phyloP scores from a whole-genome alignment of 2,888 invertebrate species.

The Plebejus melissa region DNA sequence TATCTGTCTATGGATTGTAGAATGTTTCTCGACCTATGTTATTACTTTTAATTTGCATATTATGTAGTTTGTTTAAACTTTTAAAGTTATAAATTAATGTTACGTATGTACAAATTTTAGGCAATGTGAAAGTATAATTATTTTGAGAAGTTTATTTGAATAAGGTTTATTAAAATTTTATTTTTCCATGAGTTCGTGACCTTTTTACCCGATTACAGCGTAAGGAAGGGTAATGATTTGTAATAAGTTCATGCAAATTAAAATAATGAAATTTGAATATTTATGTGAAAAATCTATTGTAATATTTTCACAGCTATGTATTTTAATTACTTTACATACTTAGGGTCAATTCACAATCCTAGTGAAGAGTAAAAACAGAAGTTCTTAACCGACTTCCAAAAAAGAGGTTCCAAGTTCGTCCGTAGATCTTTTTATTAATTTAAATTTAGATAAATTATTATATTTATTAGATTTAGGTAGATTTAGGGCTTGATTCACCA shows the following conservation, averaged over 20 bases:
- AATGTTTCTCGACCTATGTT: too few relatives aligned
- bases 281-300: conserved; percentile 5
- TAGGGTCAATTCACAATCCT: too few relatives aligned
- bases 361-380: too few relatives aligned
- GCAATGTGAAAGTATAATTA: not conserved
- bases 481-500: too few relatives aligned
- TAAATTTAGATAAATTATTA: too few relatives aligned
- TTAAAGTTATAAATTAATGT: not conserved
- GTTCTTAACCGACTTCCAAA: not conserved
- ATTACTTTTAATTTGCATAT: too few relatives aligned
- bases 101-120: not conserved
- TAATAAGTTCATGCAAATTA: conserved; percentile 1
- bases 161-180: not conserved
- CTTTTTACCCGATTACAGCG: not conserved
- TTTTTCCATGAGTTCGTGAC: not conserved
- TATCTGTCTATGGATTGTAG: too few relatives aligned
- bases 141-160: not conserved
- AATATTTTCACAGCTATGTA: not conserved
- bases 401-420: too few relatives aligned
- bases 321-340: not conserved
- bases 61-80: not conserved
- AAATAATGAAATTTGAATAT: not conserved
- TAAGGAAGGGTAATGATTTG: too few relatives aligned
- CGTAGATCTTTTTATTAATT: too few relatives aligned
- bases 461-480: too few relatives aligned